Conservation (phyloP, 2,113 vertebrate species). For the Percina caprodes region DNA sequence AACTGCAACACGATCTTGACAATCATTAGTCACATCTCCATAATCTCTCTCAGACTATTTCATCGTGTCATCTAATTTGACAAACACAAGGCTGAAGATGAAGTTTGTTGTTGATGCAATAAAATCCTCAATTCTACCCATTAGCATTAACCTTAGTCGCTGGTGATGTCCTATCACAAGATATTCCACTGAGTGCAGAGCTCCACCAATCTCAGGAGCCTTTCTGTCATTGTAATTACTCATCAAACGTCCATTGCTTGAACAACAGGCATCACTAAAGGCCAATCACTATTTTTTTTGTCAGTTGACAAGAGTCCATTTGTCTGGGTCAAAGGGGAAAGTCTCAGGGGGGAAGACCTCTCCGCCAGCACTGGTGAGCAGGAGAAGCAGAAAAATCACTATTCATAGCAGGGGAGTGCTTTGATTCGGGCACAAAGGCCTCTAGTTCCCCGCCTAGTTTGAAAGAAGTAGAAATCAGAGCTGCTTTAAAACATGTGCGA, state of each 20-base stretch:
- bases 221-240: constrained; percentile 52
- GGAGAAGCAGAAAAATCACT: constrained; percentile 61
- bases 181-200: constrained; percentile 20
- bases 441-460: constrained; percentile 57
- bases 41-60: neutral
- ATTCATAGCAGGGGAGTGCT: constrained; percentile 72
- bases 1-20: constrained; percentile 13
- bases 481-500: constrained; percentile 66
- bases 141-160: neutral
- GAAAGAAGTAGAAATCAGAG: constrained; percentile 66
- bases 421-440: constrained; percentile 79
- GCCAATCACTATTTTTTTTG: constrained; percentile 71
- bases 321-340: constrained; percentile 82
- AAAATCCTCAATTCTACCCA: neutral
- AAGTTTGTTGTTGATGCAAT: neutral
- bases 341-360: constrained; percentile 74
- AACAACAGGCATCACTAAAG: constrained; percentile 76
- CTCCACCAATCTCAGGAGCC: constrained; percentile 26
- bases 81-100: neutral
- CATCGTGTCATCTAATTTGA: neutral
- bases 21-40: constrained; percentile 2
- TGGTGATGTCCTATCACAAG: constrained; percentile 29
- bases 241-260: constrained; percentile 49
- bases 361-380: constrained; percentile 59
- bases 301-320: constrained; percentile 79